phyloP scores from a whole-genome alignment of 2,888 invertebrate genomes.

The Dioctria rufipes region DNA sequence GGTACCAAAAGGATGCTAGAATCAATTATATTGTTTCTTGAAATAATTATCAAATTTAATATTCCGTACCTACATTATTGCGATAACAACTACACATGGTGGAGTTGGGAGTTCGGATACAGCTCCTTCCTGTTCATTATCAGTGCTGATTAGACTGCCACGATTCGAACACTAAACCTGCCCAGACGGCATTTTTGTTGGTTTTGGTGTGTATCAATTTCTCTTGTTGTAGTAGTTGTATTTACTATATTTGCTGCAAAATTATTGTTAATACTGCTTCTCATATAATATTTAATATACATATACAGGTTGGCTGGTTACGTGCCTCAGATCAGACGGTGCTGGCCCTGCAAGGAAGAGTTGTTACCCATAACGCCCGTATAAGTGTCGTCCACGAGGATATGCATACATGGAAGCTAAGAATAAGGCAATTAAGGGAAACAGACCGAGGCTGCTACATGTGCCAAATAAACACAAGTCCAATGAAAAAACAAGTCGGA shows the following conservation, averaged over 20 bases:
- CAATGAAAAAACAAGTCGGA: conserved; percentile 89
- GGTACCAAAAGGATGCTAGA: not conserved
- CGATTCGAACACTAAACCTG: no score
- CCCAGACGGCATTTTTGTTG: not conserved
- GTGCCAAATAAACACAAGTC: conserved; percentile 92
- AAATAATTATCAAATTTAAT: conserved; percentile 33
- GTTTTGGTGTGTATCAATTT: not conserved
- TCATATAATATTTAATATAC: conserved; percentile 42
- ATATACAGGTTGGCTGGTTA: conserved; percentile 87
- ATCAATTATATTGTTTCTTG: conserved; percentile 27
- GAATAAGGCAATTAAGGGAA: conserved; percentile 86
- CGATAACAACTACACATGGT: not conserved
- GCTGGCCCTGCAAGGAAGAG: conserved; percentile 85
- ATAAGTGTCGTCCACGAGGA: conserved; percentile 88
- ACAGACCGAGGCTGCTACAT: conserved; percentile 91
- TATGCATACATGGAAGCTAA: conserved; percentile 87
- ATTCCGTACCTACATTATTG: not conserved
- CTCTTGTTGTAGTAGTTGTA: conserved; percentile 1
- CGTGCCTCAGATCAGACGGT: conserved; percentile 93
- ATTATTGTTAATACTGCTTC: conserved; percentile 13
- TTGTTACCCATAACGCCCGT: conserved; percentile 87
- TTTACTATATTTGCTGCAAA: not conserved
- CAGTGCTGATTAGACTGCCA: no score
- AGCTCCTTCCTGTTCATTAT: no score
- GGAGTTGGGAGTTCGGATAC: no score